These are phyloP conservation scores for Aphidius ervi DNA, from an alignment of 1,140 invertebrate species.

Conservation along the genomic window DNA sequence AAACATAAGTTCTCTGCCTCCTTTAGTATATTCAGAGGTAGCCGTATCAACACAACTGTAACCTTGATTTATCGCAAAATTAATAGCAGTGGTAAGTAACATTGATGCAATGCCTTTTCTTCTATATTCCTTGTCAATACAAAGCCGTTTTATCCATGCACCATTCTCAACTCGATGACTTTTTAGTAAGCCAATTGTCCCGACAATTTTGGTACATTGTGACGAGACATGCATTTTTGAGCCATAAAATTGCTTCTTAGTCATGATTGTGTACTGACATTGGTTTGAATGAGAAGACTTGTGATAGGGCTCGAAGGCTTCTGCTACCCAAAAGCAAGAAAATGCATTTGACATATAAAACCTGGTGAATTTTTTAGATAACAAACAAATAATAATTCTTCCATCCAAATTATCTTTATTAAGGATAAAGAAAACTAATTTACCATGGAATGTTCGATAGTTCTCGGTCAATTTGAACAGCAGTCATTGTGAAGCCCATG, in stretches of 20 bases:
- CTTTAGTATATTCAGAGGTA: slow-evolving; percentile 54
- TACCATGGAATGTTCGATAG: slow-evolving; percentile 47
- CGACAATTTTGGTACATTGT: slow-evolving; percentile 47
- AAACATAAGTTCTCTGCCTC: slow-evolving; percentile 51
- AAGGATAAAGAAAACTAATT: slow-evolving; percentile 6
- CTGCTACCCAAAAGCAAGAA: slow-evolving; percentile 55
- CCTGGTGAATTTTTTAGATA: slow-evolving; percentile 24
- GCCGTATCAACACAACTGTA: slow-evolving; percentile 51
- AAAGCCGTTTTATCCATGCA: slow-evolving; percentile 55
- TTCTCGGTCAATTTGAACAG: slow-evolving; percentile 47
- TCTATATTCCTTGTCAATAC: slow-evolving; percentile 49
- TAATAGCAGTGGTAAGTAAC: slow-evolving; percentile 48
- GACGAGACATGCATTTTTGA: slow-evolving; percentile 38
- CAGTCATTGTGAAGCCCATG: slow-evolving; percentile 45
- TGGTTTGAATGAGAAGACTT: slow-evolving; percentile 33
- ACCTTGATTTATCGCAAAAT: slow-evolving; percentile 52
- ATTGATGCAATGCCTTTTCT: slow-evolving; percentile 49
- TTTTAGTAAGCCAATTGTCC: slow-evolving; percentile 48
- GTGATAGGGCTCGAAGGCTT: slow-evolving; percentile 46
- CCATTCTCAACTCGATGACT: slow-evolving; percentile 46
- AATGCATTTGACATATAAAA: slow-evolving; percentile 52
- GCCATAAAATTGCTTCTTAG: slow-evolving; percentile 39
- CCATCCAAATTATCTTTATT: not conserved
- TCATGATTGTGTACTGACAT: slow-evolving; percentile 42
- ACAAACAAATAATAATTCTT: not conserved